Evolutionary conservation across 1,140 invertebrate genomes (phyloP), one percentile per base, ranked within the genome.

Genomic region (Leptestheria dahalacensis): DNA sequence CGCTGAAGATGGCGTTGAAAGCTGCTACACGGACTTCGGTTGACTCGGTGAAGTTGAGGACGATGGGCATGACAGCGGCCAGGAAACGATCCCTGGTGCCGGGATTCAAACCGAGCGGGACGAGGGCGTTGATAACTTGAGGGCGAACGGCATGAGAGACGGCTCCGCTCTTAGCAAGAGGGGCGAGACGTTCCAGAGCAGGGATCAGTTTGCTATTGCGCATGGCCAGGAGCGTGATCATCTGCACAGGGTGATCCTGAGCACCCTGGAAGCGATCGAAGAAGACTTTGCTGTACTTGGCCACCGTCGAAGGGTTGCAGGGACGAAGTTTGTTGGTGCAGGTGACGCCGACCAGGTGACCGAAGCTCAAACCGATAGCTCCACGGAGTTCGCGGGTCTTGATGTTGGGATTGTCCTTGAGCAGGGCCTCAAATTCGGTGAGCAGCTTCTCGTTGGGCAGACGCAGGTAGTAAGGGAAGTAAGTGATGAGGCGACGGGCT

Each of bases 401-500:
- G 18, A 60, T 60, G 26, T 29, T 60, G 3, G 58, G 49, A 20
- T 28, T 60, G 12, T 50, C 48, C 58, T 52, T 53, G 15, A 60
- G 20, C 24, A 60, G 29, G 6, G n/a, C 55, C 28, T 62, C 61
- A 18, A 46, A 62, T 4, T 61, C 57, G 12, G n/a, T 47, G 3
- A 62, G 20, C 11, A 62, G 20, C 41, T 62, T 62, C 48, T 62
- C 61, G 15, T 54, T 60, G 15, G 61, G 61, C 20, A 52, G 26
- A 21, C 61, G 55, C 12, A 62, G 12, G 26, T 62, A 57, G 48
- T 57, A 62, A 18, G 61, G 61, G 9, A 62, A 29, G 28, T 60
- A 55, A 20, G 55, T 24, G 21, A 62, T 25, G 2, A 41, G 21
- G 21, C 56, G 55, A 18, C 55, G 61, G 25, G 61, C 54, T 51